Base-by-base conservation (phyloP, 2,113 vertebrate species). In the Gavia stellata region DNA sequence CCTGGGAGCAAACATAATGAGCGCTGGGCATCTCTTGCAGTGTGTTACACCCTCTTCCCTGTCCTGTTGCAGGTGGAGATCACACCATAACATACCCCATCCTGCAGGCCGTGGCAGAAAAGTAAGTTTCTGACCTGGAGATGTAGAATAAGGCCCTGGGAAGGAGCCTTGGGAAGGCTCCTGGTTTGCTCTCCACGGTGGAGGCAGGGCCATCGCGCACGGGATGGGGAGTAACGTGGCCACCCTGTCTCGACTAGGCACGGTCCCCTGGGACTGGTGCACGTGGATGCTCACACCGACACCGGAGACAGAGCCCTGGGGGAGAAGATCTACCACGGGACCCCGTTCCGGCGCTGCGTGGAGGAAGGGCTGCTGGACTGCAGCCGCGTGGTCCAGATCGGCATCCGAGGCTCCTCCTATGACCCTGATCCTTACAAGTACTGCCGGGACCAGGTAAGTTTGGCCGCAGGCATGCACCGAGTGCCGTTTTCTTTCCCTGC, bases 81-180 rank as follows among this genome's bases (percentile, higher is more conserved):
- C 99, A 99, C 97, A 99, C 99, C 5, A 98, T 99, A 81, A 98
- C 99, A 0, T 99, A 99, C 78, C 99, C 99, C 23, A 99, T 99
- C 96, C 97, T 99, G 38, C 99, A 99, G 97, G 99, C 99, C 0
- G 68, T 99, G 38, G 98, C 98, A 53, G 98, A 98, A 87, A 99
- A 98, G 99, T 99, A 97, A 98, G 99, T 98, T 23, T 38, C 33
- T 29, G 14, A 12, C 29, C 21, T 38, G 56, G 53, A 38, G 15
- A 13, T 7, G 19, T 13, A 15, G n/a, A n/a, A 8, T 4, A 72
- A 47, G 6, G 56, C 63, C 26, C 38, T 8, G 36, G 52, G n/a
- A 17, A 86, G 19, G 21, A 49, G 44, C 81, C 68, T 72, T 21
- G 25, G 74, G 65, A 72, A 34, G 13, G 75, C 25, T 72, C 52